phyloP scores from a whole-genome alignment of 2,797 vertebrate genomes.

The Chiloscyllium punctatum region DNA sequence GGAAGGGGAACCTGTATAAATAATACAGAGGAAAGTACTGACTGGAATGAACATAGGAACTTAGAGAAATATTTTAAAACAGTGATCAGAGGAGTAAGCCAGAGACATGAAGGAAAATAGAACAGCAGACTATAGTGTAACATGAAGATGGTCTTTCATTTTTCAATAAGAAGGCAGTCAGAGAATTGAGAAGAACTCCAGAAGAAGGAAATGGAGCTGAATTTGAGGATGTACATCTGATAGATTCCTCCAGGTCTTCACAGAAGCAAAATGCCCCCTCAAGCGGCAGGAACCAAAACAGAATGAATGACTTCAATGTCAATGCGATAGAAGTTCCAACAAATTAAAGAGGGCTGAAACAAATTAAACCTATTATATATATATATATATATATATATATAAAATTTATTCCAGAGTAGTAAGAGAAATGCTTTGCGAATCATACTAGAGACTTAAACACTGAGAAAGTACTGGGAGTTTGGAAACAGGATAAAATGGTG shows the following conservation, averaged over 20 bases:
- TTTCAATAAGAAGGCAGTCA: constrained; percentile 3
- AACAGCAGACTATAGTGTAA: neutral
- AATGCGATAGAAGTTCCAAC: neutral
- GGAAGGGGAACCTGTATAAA: constrained; percentile 28
- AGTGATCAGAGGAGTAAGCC: neutral
- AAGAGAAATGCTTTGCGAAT: neutral
- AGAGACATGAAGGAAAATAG: neutral
- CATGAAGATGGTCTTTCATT: neutral
- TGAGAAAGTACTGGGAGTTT: neutral
- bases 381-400: too few species aligned
- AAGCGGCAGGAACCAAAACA: neutral
- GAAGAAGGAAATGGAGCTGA: neutral
- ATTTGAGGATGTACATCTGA: neutral
- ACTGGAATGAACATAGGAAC: neutral
- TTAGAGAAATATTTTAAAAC: neutral
- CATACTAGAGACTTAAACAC: neutral
- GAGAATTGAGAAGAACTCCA: neutral
- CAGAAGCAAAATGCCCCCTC: neutral
- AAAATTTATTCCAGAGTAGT: neutral
- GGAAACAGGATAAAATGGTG: neutral
- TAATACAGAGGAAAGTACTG: constrained; percentile 12
- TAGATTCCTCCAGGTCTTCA: neutral
- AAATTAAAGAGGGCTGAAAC: neutral
- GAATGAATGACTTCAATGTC: neutral
- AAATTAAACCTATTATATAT: neutral